Conservation (phyloP, 1,140 invertebrate species). For the Neodiprion lecontei region DNA sequence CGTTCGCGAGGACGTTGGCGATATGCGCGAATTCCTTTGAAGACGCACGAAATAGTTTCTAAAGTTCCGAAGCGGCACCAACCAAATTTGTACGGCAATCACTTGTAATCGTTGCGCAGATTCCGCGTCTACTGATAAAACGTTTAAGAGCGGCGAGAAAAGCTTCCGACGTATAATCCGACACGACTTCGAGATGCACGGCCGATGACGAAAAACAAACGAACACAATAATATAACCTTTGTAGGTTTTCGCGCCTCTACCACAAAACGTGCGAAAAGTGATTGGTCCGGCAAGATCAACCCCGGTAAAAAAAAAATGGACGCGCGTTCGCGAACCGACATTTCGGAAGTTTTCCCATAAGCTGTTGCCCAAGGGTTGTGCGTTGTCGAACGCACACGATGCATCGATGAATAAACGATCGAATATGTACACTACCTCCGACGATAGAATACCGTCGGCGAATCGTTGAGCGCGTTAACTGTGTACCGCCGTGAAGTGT, state of each 20-base stretch:
- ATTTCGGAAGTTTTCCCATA: conserved; percentile 44
- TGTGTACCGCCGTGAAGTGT: conserved; percentile 31
- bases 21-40: not conserved
- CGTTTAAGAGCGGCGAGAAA: conserved; percentile 46
- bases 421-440: conserved; percentile 23
- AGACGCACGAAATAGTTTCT: not conserved
- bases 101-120: conserved; percentile 34
- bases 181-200: conserved; percentile 48
- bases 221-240: conserved; percentile 40
- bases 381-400: conserved; percentile 32
- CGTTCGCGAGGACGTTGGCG: not conserved
- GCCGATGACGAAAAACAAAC: conserved; percentile 37
- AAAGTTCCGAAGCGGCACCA: not conserved
- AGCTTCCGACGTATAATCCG: conserved; percentile 35
- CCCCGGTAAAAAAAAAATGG: conserved; percentile 36
- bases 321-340: conserved; percentile 27
- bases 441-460: conserved; percentile 36
- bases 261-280: conserved; percentile 26
- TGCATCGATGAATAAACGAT: conserved; percentile 8
- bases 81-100: conserved; percentile 43
- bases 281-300: conserved; percentile 49
- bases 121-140: conserved; percentile 14
- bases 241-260: conserved; percentile 26
- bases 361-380: conserved; percentile 34
- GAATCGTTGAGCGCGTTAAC: conserved; percentile 20